Evolutionary conservation across 2,888 invertebrate genomes (phyloP), one percentile per base, ranked within the genome.

Genomic region (Nycteola revayana): DNA sequence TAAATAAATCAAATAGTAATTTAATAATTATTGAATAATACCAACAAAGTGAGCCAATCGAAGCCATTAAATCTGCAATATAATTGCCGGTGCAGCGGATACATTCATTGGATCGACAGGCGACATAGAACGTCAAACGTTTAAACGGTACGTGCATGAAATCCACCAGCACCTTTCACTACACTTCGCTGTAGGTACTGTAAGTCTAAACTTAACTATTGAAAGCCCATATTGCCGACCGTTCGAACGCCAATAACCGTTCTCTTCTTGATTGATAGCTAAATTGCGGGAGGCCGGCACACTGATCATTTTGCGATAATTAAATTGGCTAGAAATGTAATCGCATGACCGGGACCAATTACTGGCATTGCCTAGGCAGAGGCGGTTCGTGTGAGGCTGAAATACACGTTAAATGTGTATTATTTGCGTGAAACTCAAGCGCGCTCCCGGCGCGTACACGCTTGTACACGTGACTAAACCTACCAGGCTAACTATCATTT

Each of bases 341-440:
- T 89, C 84, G 89, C 89, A 87, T 89, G 89, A 87, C 86, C 76
- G 71, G 73, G 63, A 63, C 76, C 89, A 87, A 89, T 89, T 89
- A 89, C 76, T 66, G 70, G 60, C 58, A 60, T 75, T 79, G 77
- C 77, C 81, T 82, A 86, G 83, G 77, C 82, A 76, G 68, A 78
- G 75, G 77, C 74, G 75, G 74, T 75, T 74, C 84, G 78, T 80
- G 81, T 78, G 75, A 80, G 75, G 74, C 66, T 76, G 71, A 80
- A 82, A 82, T 73, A 74, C 67, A 68, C 64, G 60, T 50, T 69
- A 74, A 79, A 77, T 79, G 62, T 67, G 57, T 80, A 72, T 82
- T 75, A 83, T 86, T 82, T 84, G 70, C 66, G 66, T 64, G 75
- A 83, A 85, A 78, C 72, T 66, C 70, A 75, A 69, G 75, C 75